Conservation (phyloP, 2,113 vertebrate genomes). For the Pituophis catenifer region DNA sequence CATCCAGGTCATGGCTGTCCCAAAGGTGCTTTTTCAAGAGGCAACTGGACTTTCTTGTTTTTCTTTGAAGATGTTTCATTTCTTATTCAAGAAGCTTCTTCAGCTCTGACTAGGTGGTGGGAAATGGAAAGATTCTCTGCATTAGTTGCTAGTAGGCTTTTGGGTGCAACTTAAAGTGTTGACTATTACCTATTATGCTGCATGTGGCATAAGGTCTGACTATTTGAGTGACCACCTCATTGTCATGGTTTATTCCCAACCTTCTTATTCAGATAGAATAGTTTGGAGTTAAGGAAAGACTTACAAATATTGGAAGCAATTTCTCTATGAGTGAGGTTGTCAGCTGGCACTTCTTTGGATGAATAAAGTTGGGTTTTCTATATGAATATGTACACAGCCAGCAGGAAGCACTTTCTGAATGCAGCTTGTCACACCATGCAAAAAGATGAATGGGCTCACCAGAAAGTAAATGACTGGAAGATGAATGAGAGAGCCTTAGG, state of each 20-base stretch:
- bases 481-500: neutral
- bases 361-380: neutral
- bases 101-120: too few relatives aligned
- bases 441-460: neutral
- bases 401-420: neutral
- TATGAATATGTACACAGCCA: neutral
- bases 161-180: neutral
- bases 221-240: neutral
- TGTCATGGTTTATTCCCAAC: neutral
- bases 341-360: neutral
- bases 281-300: neutral
- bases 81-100: too few relatives aligned
- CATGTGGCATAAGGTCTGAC: neutral
- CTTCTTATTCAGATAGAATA: neutral
- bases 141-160: neutral
- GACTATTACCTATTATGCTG: neutral
- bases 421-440: neutral
- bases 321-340: neutral
- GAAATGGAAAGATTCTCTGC: neutral
- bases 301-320: neutral
- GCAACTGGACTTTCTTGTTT: too few relatives aligned
- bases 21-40: too few relatives aligned
- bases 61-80: too few relatives aligned
- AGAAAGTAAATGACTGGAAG: neutral
- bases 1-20: too few relatives aligned